A percentile compares a stretch with the other conserved stretches of the same genome.
Conservation (phyloP, 2,113 vertebrate species). For the Meles meles region DNA sequence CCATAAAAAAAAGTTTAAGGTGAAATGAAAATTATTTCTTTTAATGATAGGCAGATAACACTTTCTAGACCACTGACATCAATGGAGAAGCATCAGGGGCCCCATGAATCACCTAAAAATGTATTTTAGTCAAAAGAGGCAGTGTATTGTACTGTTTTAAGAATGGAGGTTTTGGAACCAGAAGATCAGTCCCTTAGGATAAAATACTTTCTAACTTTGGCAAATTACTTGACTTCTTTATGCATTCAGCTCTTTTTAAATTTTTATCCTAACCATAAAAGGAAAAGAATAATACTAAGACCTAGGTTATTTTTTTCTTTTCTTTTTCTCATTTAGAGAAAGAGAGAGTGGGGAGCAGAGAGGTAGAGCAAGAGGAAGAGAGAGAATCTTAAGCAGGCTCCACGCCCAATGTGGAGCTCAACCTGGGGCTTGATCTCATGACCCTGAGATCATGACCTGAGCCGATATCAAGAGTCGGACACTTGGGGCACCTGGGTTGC, state of each 20-base stretch:
- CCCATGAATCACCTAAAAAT: not conserved
- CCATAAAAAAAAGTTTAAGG: not conserved
- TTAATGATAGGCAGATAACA: not conserved
- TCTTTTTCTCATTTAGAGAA: not conserved
- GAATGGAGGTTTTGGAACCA: not conserved
- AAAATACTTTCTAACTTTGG: not conserved
- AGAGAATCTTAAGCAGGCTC: not conserved
- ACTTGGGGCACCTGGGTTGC: too few species aligned
- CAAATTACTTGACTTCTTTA: not conserved
- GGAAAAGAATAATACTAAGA: not conserved
- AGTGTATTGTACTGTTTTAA: not conserved
- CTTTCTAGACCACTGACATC: not conserved
- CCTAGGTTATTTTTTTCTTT: not conserved
- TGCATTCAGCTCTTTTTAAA: not conserved
- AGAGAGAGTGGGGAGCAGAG: not conserved
- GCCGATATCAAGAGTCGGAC: not conserved
- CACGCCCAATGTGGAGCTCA: not conserved
- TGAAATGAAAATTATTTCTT: not conserved
- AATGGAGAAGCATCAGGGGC: not conserved
- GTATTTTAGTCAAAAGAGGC: not conserved
- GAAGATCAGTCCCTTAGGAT: not conserved
- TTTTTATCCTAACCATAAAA: not conserved
- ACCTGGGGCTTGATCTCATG: not conserved
- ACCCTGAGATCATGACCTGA: not conserved
- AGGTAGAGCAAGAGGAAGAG: not conserved